Evolutionary conservation across 2,888 invertebrate species (phyloP).

Genomic region (Harpagoxenus sublaevis): DNA sequence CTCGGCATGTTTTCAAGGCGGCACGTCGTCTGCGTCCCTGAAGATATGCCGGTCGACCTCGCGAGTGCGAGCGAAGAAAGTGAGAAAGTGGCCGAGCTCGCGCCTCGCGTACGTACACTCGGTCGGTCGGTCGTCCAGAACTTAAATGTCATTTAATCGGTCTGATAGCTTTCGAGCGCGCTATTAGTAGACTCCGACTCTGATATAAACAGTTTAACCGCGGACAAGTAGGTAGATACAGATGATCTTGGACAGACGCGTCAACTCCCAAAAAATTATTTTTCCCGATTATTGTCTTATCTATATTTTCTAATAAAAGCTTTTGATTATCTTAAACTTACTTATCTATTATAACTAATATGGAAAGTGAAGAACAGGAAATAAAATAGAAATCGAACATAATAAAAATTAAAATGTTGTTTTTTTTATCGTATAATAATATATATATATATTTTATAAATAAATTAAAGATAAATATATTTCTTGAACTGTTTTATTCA

Average conservation of each 20-base stretch:
- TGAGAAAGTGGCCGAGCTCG: slow-evolving; percentile 80
- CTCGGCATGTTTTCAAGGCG: slow-evolving; percentile 79
- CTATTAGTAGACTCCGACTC: slow-evolving; percentile 23
- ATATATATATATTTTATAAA: neutral
- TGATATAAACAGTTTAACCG: neutral
- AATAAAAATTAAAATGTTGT: neutral
- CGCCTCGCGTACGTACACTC: slow-evolving; percentile 46
- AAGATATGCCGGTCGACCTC: slow-evolving; percentile 82
- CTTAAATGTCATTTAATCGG: slow-evolving; percentile 73
- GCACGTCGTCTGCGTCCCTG: slow-evolving; percentile 76
- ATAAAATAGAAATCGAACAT: neutral
- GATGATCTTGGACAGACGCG: neutral
- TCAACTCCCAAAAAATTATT: neutral
- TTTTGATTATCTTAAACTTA: neutral
- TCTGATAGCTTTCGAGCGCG: slow-evolving; percentile 65
- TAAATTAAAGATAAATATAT: neutral
- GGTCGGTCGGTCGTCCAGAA: slow-evolving; percentile 58
- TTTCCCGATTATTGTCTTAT: neutral
- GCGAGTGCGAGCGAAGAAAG: slow-evolving; percentile 82
- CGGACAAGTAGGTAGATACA: neutral
- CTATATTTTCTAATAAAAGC: neutral
- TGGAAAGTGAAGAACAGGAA: neutral
- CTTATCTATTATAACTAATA: neutral
- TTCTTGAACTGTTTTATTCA: neutral
- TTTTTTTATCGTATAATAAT: neutral